These are phyloP conservation scores for Drosophila ustulata DNA, from an alignment of 2,888 invertebrate species.

Conservation along the genomic window DNA sequence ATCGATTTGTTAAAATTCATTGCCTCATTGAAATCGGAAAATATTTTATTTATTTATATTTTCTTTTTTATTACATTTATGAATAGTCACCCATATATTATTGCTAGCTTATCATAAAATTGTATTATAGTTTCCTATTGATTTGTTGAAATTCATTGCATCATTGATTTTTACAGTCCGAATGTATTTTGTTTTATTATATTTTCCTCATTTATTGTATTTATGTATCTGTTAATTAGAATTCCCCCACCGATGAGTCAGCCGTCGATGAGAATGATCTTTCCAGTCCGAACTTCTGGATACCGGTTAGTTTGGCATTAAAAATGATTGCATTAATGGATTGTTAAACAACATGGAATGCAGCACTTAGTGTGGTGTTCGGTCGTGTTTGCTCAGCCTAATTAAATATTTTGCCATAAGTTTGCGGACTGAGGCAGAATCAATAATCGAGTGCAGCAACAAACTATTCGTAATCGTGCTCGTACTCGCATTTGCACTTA, in stretches of 20 bases:
- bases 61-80: no score
- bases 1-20: no score
- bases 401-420: conserved; percentile 55
- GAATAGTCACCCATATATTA: no score
- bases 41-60: no score
- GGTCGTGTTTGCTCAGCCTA: conserved; percentile 33
- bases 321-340: conserved; percentile 5
- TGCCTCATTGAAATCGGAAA: no score
- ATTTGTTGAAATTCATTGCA: no score
- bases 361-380: background rate
- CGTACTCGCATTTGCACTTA: conserved; percentile 46
- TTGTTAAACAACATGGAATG: background rate
- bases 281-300: conserved; percentile 52
- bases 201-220: background rate
- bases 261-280: conserved; percentile 50
- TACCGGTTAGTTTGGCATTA: conserved; percentile 35
- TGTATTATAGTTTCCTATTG: no score
- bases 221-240: conserved; percentile 28
- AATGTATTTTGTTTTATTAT: background rate
- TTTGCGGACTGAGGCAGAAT: conserved; percentile 27
- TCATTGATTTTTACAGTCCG: background rate
- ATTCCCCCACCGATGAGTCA: conserved; percentile 35
- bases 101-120: no score
- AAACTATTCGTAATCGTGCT: background rate
- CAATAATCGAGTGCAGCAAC: conserved; percentile 29